Conservation (phyloP, 53 echinoderm and acorn worm genomes). For the Luidia sarsii region DNA sequence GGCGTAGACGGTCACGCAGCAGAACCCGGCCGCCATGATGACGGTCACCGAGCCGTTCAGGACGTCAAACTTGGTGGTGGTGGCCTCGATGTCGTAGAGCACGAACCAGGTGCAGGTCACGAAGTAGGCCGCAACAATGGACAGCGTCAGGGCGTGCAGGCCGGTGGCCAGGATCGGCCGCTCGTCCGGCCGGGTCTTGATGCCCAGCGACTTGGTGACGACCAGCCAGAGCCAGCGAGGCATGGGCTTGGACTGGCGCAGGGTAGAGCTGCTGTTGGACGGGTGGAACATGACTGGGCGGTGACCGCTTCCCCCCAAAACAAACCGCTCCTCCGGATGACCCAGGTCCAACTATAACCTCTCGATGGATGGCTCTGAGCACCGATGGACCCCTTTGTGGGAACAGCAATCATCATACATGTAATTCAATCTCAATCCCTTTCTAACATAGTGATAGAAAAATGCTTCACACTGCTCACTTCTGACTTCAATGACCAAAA, state of each 20-base stretch:
- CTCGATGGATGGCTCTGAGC: no score
- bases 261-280: constrained; percentile 48
- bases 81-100: constrained; percentile 70
- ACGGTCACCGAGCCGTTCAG: constrained; percentile 85
- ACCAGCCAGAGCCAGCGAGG: constrained; percentile 83
- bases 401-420: no score
- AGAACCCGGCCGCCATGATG: constrained; percentile 81
- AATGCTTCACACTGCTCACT: no score
- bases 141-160: constrained; percentile 70
- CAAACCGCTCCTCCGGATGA: no score
- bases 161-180: constrained; percentile 77
- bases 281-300: constrained; percentile 45
- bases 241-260: constrained; percentile 73
- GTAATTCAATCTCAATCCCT: no score
- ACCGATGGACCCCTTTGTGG: no score
- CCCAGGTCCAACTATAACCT: no score
- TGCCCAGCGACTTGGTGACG: constrained; percentile 85
- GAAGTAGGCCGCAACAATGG: constrained; percentile 55
- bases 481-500: no score
- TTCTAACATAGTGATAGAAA: no score
- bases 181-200: constrained; percentile 78
- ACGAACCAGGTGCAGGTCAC: constrained; percentile 71
- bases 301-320: no score
- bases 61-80: constrained; percentile 82
- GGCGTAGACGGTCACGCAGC: constrained; percentile 68